phyloP scores from a whole-genome alignment of 2,888 invertebrate species.

The Cephus rjabovi region DNA sequence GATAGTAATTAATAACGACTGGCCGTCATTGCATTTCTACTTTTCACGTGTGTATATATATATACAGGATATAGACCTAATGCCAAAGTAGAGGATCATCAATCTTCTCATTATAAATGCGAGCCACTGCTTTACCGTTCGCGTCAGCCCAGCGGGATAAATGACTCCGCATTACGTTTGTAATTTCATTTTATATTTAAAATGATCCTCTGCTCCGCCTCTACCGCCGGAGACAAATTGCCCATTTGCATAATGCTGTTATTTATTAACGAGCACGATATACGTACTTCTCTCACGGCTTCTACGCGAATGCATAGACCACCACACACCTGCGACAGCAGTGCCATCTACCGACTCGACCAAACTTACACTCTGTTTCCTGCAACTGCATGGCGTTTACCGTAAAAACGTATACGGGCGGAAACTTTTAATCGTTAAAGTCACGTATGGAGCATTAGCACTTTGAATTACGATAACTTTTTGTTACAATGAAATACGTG shows the following conservation, averaged over 20 bases:
- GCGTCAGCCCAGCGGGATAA: slow-evolving; percentile 48
- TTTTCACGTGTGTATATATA: not conserved
- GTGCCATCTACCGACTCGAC: not conserved
- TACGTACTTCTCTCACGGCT: slow-evolving; percentile 25
- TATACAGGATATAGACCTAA: not conserved
- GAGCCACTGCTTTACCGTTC: slow-evolving; percentile 43
- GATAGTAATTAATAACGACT: slow-evolving; percentile 45
- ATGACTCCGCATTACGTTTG: slow-evolving; percentile 55
- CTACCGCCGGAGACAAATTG: slow-evolving; percentile 54
- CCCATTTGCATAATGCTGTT: slow-evolving; percentile 61
- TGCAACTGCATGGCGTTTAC: not conserved
- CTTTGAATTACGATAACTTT: not conserved
- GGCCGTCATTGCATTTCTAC: slow-evolving; percentile 38
- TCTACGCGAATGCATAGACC: not conserved
- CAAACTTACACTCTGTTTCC: not conserved
- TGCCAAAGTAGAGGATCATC: slow-evolving; percentile 38
- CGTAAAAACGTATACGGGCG: not conserved
- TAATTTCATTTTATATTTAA: slow-evolving; percentile 61
- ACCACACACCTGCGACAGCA: not conserved
- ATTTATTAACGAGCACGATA: slow-evolving; percentile 55
- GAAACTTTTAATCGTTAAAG: not conserved
- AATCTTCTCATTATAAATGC: slow-evolving; percentile 57
- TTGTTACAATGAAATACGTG: not conserved
- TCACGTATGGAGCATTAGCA: not conserved
- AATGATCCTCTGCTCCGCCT: slow-evolving; percentile 41